phyloP scores from a whole-genome alignment of 2,113 vertebrate genomes.

The Oreotrochilus melanogaster region DNA sequence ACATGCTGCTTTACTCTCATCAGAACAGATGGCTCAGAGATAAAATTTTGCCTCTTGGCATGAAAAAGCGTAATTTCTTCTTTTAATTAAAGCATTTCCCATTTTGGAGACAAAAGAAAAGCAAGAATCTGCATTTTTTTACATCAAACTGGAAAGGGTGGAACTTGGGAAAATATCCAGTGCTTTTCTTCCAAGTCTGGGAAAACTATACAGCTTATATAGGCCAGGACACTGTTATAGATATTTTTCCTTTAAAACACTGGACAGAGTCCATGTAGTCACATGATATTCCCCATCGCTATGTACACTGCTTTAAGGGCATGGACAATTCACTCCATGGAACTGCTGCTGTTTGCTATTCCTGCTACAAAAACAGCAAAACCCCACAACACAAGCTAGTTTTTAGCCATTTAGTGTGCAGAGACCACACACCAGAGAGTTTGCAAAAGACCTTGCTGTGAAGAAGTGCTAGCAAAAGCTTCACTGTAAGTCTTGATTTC shows the following conservation, averaged over 20 bases:
- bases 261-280: slow-evolving; percentile 18
- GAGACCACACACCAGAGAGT: slow-evolving; percentile 13
- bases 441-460: not conserved
- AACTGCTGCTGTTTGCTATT: not conserved
- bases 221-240: slow-evolving; percentile 4
- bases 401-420: not conserved
- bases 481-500: not conserved
- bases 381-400: not conserved
- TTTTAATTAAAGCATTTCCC: not conserved
- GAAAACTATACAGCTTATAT: slow-evolving; percentile 37
- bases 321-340: not conserved
- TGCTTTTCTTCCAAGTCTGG: slow-evolving; percentile 45
- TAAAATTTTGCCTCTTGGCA: not conserved
- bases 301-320: not conserved
- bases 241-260: slow-evolving; percentile 27
- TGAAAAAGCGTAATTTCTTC: not conserved
- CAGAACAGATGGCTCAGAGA: not conserved
- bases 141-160: not conserved
- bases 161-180: slow-evolving; percentile 41
- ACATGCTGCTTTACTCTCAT: not conserved
- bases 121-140: not conserved
- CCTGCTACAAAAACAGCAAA: not conserved
- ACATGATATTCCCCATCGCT: not conserved
- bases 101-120: slow-evolving; percentile 5
- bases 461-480: not conserved